Evolutionary conservation across 1,140 invertebrate species (phyloP).

Genomic region (Aphidius gifuensis): DNA sequence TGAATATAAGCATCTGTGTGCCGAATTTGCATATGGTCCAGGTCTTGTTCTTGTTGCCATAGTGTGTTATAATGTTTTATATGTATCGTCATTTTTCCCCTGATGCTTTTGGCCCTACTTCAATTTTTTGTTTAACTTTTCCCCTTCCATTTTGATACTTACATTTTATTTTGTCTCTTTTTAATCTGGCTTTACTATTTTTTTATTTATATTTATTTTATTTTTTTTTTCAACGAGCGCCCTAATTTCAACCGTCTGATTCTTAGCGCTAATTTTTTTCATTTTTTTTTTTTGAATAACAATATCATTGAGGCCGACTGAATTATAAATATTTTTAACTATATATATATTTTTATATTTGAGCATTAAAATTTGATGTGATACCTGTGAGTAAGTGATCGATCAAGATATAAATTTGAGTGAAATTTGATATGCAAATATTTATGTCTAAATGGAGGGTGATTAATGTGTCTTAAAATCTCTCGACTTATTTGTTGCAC

Average conservation of each 20-base stretch:
- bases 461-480: constrained; percentile 39
- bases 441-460: constrained; percentile 38
- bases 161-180: neutral
- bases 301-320: constrained; percentile 15
- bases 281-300: constrained; percentile 19
- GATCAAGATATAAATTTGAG: constrained; percentile 3
- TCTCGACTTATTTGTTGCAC: constrained; percentile 12
- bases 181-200: constrained; percentile 5
- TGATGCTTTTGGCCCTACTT: constrained; percentile 9
- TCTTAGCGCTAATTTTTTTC: constrained; percentile 9
- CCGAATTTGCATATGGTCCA: constrained; percentile 53
- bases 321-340: constrained; percentile 2
- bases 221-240: neutral
- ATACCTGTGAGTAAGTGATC: constrained; percentile 31
- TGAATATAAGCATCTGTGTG: constrained; percentile 43
- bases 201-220: neutral
- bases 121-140: constrained; percentile 25
- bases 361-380: neutral
- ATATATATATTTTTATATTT: too few species aligned
- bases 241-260: constrained; percentile 28
- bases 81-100: constrained; percentile 3
- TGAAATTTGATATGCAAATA: constrained; percentile 48
- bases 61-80: neutral
- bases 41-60: constrained; percentile 40
- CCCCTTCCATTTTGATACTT: neutral